phyloP scores from a whole-genome alignment of 2,888 invertebrate genomes.

The Eristalinus sepulchralis region DNA sequence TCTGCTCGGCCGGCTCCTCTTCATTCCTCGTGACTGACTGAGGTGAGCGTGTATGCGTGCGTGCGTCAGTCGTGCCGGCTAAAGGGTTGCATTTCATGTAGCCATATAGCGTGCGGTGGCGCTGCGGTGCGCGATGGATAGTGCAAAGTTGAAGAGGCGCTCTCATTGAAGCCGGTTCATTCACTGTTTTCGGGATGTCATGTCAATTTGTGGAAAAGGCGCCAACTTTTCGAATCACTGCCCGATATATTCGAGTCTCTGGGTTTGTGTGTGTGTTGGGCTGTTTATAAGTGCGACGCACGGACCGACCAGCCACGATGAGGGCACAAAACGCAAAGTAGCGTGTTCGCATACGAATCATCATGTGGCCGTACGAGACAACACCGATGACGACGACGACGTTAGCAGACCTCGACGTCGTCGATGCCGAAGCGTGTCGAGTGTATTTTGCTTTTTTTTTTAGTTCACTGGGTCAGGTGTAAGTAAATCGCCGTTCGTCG shows the following conservation, averaged over 20 bases:
- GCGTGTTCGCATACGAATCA: constrained; percentile 64
- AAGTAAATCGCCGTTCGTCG: constrained; percentile 33
- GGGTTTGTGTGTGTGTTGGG: background rate
- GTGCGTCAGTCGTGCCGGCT: constrained; percentile 25
- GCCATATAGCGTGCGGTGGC: constrained; percentile 52
- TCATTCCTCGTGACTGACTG: background rate
- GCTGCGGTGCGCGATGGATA: constrained; percentile 3
- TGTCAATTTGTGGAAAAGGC: constrained; percentile 69
- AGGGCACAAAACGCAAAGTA: constrained; percentile 68
- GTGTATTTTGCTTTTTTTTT: constrained; percentile 43
- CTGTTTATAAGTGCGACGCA: constrained; percentile 50
- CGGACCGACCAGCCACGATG: constrained; percentile 58
- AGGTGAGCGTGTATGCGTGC: constrained; percentile 20
- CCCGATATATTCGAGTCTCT: background rate
- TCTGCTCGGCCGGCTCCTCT: background rate
- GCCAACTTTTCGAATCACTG: constrained; percentile 64
- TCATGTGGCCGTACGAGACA: constrained; percentile 40
- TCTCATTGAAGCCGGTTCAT: constrained; percentile 58
- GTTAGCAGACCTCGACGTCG: constrained; percentile 21
- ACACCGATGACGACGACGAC: constrained; percentile 21
- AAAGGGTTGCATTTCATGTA: constrained; percentile 65
- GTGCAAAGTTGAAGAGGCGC: constrained; percentile 67
- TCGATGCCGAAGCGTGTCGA: background rate
- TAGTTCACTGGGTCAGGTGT: constrained; percentile 70
- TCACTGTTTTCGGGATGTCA: constrained; percentile 67